phyloP scores from a whole-genome alignment of 2,888 invertebrate genomes.

The Aporophyla lueneburgensis region DNA sequence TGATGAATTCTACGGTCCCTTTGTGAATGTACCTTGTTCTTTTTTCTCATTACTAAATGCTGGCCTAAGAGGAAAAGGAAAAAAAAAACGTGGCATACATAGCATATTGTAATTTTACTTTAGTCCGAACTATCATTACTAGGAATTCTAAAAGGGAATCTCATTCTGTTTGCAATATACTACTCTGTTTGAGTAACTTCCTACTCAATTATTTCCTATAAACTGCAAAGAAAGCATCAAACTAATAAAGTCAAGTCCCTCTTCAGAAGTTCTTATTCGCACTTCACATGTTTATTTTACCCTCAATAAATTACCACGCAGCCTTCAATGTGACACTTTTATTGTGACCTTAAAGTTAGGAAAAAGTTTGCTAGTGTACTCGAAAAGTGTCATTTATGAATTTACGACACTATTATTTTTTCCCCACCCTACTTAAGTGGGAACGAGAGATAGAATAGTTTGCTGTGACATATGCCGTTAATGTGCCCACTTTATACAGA shows the following conservation, averaged over 20 bases:
- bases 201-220: conserved; percentile 31
- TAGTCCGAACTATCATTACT: not conserved
- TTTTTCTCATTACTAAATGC: not conserved
- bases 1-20: conserved; percentile 4
- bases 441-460: conserved; percentile 71
- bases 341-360: conserved; percentile 83
- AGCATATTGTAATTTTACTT: not conserved
- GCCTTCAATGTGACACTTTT: conserved; percentile 80
- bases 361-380: conserved; percentile 75
- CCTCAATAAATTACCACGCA: conserved; percentile 78
- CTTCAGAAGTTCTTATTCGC: conserved; percentile 62
- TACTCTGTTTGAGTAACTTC: not conserved
- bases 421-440: conserved; percentile 69
- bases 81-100: not conserved
- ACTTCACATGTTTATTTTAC: conserved; percentile 72
- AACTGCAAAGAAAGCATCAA: conserved; percentile 31
- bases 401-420: conserved; percentile 82
- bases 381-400: conserved; percentile 82
- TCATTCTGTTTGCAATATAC: not conserved
- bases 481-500: conserved; percentile 56
- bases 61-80: not conserved
- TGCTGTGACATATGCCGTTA: conserved; percentile 65
- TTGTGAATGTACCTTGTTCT: not conserved
- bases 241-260: conserved; percentile 60
- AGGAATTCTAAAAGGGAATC: not conserved